Evolutionary conservation across 2,888 invertebrate species (phyloP).

Genomic region (Amphipyra berbera): DNA sequence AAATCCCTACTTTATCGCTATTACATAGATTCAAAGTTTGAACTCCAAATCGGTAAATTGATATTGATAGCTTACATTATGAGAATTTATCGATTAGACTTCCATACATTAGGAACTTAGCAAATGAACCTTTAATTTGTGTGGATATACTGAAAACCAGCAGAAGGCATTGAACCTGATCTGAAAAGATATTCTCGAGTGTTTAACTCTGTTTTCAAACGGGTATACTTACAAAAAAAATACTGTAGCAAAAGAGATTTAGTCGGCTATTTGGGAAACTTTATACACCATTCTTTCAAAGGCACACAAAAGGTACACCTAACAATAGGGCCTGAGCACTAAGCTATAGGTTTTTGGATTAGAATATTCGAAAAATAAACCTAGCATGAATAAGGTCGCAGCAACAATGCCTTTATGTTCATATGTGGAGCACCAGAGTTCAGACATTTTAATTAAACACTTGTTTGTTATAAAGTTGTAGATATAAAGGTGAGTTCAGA

Average conservation of each 20-base stretch:
- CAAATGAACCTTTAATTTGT: background rate
- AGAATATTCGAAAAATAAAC: constrained; percentile 17
- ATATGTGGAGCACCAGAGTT: constrained; percentile 13
- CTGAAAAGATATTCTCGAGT: constrained; percentile 7
- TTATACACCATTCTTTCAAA: constrained; percentile 7
- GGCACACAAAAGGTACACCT: constrained; percentile 3
- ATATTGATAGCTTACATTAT: constrained; percentile 27
- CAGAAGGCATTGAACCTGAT: background rate
- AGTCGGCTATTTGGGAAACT: constrained; percentile 1
- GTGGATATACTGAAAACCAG: background rate
- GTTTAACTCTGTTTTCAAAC: constrained; percentile 7
- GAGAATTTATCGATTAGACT: constrained; percentile 22
- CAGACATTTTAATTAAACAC: constrained; percentile 30
- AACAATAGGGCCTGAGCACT: constrained; percentile 6
- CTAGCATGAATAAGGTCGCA: constrained; percentile 14
- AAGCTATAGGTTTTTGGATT: constrained; percentile 4
- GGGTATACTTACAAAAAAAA: background rate
- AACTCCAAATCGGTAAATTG: constrained; percentile 35
- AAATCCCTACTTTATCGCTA: constrained; percentile 28
- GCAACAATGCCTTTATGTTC: constrained; percentile 16
- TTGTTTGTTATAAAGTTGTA: constrained; percentile 23
- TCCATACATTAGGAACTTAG: constrained; percentile 6
- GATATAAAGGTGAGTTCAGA: constrained; percentile 19
- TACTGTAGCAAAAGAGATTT: constrained; percentile 5
- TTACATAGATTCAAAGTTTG: constrained; percentile 31